phyloP scores from a whole-genome alignment of 1,140 invertebrate genomes.

The Riptortus pedestris region DNA sequence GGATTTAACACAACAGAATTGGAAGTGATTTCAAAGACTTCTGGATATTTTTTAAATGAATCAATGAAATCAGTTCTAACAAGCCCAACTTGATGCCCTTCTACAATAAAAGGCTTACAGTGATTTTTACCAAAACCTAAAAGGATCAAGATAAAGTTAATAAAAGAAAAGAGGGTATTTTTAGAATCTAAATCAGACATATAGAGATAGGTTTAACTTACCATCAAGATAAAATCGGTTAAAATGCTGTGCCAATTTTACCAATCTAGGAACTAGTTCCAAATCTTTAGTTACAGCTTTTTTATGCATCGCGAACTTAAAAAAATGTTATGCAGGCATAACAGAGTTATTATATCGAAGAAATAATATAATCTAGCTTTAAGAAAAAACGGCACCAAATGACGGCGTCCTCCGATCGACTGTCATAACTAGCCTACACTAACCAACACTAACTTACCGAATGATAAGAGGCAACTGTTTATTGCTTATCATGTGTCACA shows the following conservation, averaged over 20 bases:
- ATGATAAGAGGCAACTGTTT: not conserved
- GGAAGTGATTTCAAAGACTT: slow-evolving; percentile 49
- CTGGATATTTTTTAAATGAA: slow-evolving; percentile 66
- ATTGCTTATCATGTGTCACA: slow-evolving; percentile 4
- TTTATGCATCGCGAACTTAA: slow-evolving; percentile 12
- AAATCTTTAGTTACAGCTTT: slow-evolving; percentile 7
- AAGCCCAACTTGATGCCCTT: slow-evolving; percentile 76
- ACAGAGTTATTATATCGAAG: no score
- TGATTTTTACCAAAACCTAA: slow-evolving; percentile 59
- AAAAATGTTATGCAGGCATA: no score
- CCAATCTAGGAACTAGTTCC: slow-evolving; percentile 30
- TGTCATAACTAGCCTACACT: not conserved
- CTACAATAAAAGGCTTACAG: slow-evolving; percentile 75
- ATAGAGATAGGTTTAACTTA: no score
- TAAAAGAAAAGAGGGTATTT: no score
- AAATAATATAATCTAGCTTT: no score
- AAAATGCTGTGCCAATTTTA: slow-evolving; percentile 68
- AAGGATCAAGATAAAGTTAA: slow-evolving; percentile 34
- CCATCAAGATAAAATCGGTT: slow-evolving; percentile 78
- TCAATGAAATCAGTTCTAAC: slow-evolving; percentile 69
- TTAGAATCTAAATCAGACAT: no score
- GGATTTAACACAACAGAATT: slow-evolving; percentile 71
- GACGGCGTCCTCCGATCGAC: no score
- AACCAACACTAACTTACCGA: not conserved
- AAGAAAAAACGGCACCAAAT: no score